Evolutionary conservation across 64 coral and sea anemone species (phyloP), one percentile per base, ranked within the genome.

Genomic region (Acropora tenuis): DNA sequence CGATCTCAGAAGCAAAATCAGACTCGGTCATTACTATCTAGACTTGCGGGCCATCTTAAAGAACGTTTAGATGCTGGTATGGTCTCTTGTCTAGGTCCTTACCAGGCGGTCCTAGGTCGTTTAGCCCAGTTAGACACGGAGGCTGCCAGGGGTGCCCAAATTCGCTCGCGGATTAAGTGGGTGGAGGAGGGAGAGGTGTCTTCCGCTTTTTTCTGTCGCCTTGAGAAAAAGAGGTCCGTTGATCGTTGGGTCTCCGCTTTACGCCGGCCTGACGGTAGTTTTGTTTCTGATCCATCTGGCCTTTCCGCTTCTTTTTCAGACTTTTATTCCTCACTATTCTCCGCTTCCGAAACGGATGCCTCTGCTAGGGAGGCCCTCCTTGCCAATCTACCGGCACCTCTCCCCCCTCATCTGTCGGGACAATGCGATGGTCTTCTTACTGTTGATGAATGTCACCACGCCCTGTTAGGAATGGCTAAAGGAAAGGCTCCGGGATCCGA

Each of bases 101-200:
- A 83, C n/a, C n/a, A 65, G 30, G 16, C 61, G 15, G 58, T 55
- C 2, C 72, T 83, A 6, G 6, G 40, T 10, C 78, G 74, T 17
- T 10, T 84, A 6, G 3, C 15, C 1, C 1, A 13, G 0, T 8
- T 91, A 40, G 89, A 91, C 17, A 3, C 45, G 2, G 15, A 93
- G 7, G 41, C 43, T 5, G 87, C 87, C 8, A 74, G n/a, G 4
- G 92, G 45, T 5, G 87, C 87, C 6, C 79, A 78, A 16, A 48
- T 94, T 10, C 87, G 92, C 9, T 40, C 87, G 11, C 68, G 92
- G 4, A 41, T 16, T 1, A 76, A 73, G 10, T 94, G 92, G 87
- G 80, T 81, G 0, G 92, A 94, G 73, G 92, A 94, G 17, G 92
- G 87, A 1, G 92, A 94, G 50, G 57, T 68, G 0, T 94, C 92